Conservation (phyloP, 2,113 vertebrate genomes). For the Laticauda laticaudata region DNA sequence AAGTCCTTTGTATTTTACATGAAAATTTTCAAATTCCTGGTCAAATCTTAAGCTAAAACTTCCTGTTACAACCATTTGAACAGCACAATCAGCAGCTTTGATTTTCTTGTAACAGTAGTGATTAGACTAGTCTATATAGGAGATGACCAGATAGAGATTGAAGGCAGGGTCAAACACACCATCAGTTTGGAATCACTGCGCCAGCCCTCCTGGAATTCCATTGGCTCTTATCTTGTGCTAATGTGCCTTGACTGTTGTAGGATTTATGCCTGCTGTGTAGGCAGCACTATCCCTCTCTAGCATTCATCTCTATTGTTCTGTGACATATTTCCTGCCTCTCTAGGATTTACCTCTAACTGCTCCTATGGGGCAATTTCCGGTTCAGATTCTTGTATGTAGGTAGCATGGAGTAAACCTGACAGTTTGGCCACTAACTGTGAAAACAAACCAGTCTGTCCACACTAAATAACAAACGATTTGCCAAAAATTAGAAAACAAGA, state of each 20-base stretch:
- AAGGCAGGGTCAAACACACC: neutral
- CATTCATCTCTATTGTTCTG: too few species aligned
- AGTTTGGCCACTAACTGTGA: neutral
- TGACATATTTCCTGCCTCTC: too few species aligned
- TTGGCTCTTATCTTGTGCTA: neutral
- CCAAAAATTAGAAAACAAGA: neutral
- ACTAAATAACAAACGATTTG: neutral
- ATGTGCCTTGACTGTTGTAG: neutral
- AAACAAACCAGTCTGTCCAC: neutral
- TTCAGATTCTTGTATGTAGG: too few species aligned
- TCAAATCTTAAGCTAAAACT: neutral
- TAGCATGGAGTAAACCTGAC: neutral
- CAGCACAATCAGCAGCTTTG: neutral
- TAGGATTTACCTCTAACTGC: too few species aligned
- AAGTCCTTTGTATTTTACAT: neutral
- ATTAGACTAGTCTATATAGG: neutral
- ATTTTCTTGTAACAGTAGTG: neutral
- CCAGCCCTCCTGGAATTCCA: neutral
- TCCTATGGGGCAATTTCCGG: too few species aligned
- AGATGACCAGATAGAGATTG: neutral
- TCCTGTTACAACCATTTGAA: neutral
- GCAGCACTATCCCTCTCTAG: too few species aligned
- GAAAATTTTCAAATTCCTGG: neutral
- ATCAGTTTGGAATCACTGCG: neutral
- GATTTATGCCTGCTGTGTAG: too few species aligned